Conservation (phyloP, 2,113 vertebrate genomes). For the Solea solea region DNA sequence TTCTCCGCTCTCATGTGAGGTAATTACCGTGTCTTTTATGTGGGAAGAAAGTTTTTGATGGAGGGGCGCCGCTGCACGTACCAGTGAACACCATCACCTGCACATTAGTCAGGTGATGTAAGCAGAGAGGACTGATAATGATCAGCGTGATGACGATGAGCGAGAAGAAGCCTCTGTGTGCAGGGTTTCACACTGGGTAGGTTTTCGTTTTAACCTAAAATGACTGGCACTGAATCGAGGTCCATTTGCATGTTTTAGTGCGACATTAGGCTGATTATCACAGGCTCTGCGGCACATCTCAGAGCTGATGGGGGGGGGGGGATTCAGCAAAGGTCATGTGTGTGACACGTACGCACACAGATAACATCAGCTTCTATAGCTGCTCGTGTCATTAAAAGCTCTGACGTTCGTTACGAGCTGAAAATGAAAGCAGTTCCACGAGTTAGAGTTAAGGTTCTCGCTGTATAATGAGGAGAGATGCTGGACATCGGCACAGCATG, state of each 20-base stretch:
- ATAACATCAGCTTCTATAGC: conserved; percentile 16
- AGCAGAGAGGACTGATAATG: not conserved
- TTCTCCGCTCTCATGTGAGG: conserved; percentile 56
- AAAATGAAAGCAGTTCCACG: not conserved
- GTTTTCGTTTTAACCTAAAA: conserved; percentile 47
- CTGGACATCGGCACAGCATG: not conserved
- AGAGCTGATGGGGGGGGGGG: conserved; percentile 20
- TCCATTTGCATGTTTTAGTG: conserved; percentile 58
- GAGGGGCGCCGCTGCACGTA: not conserved
- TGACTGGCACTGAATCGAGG: conserved; percentile 36
- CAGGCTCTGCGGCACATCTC: conserved; percentile 15
- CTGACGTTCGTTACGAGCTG: not conserved
- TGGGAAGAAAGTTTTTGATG: conserved; percentile 30
- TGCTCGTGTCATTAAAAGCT: not conserved
- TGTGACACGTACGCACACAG: conserved; percentile 9
- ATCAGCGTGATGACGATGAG: not conserved
- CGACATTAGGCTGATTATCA: conserved; percentile 37
- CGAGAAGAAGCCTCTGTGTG: not conserved
- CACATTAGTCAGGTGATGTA: conserved; percentile 15
- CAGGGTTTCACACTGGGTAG: conserved; percentile 43
- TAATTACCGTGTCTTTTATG: conserved; percentile 53
- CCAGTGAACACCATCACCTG: conserved; percentile 13
- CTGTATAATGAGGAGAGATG: not conserved
- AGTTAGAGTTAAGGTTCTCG: not conserved
- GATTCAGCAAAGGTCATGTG: conserved; percentile 50